Base-by-base conservation (phyloP, 1,140 invertebrate genomes). In the Eciton burchellii region DNA sequence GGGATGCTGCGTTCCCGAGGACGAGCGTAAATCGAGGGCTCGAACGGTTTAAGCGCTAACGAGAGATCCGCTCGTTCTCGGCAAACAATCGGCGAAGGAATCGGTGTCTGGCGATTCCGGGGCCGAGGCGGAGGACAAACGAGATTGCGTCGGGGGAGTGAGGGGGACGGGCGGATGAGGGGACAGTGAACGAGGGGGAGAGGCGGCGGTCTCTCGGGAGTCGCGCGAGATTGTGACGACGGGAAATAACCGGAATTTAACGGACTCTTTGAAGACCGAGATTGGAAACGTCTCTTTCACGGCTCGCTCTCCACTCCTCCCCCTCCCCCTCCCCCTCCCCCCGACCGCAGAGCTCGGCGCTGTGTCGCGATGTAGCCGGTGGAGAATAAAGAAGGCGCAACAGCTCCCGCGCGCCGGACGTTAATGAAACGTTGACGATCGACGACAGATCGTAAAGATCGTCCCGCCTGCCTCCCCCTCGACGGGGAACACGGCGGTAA, bases 231-330 rank as follows among this genome's bases (percentile, higher is more conserved):
- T 73, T 65, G 43, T 47, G 21, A 54, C 54, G 19, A 26, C 45
- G 54, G 60, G 57, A 56, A 70, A 79, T 83, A 84, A 79, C 82
- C 56, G 59, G 47, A 81, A 71, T 82, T 87, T 86, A 84, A 79
- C 72, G 45, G 47, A 72, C 70, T 81, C 81, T 86, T 87, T 86
- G 85, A 83, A 59, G 72, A 56, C 9, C 26, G 84, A 86, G 81
- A 86, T 86, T 87, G 81, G 73, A 87, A 87, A 86, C 63, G 84
- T 70, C 73, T 73, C 68, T 71, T 57, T 74, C 66, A 70, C 73
- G 73, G 54, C 41, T 76, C n/a, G n/a, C n/a, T n/a, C n/a, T n/a
- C n/a, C n/a, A n/a, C n/a, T n/a, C n/a, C n/a, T n/a, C n/a, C n/a
- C n/a, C n/a, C n/a, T n/a, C n/a, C n/a, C n/a, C n/a, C n/a, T n/a